These are phyloP conservation scores for Sesamia nonagrioides DNA, from an alignment of 1,140 invertebrate species.

Conservation along the genomic window DNA sequence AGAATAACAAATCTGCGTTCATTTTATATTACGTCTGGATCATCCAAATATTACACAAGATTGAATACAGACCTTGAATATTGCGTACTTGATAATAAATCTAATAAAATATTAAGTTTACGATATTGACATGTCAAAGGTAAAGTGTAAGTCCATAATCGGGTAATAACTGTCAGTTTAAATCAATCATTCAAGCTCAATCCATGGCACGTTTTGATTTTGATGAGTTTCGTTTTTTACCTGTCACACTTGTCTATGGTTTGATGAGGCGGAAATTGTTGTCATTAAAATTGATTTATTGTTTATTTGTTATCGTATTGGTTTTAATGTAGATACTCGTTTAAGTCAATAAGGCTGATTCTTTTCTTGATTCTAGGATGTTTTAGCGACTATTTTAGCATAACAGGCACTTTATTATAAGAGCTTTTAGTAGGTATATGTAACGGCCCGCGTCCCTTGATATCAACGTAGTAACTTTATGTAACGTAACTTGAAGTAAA, in stretches of 20 bases:
- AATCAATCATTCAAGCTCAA: constrained; percentile 65
- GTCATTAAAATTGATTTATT: not conserved
- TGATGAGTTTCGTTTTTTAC: constrained; percentile 33
- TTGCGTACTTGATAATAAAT: constrained; percentile 14
- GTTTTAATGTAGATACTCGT: not conserved
- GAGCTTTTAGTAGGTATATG: not conserved
- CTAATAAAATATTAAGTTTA: constrained; percentile 53
- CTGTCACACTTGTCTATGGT: not conserved
- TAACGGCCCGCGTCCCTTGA: no score
- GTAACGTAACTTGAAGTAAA: no score
- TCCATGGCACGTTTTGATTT: constrained; percentile 42
- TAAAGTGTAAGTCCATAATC: constrained; percentile 42
- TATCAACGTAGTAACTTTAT: no score
- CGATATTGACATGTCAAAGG: constrained; percentile 68
- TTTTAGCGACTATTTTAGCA: no score
- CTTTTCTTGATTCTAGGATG: not conserved
- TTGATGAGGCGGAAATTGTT: constrained; percentile 27
- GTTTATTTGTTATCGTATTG: constrained; percentile 11
- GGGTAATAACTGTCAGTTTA: constrained; percentile 68
- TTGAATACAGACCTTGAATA: not conserved
- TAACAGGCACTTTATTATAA: no score
- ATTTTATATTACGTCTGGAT: constrained; percentile 5
- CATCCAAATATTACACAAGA: constrained; percentile 19
- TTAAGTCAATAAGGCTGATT: not conserved
- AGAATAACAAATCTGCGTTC: no score